Evolutionary conservation across 2,113 vertebrate genomes (phyloP).

Genomic region (Spilogale gracilis): DNA sequence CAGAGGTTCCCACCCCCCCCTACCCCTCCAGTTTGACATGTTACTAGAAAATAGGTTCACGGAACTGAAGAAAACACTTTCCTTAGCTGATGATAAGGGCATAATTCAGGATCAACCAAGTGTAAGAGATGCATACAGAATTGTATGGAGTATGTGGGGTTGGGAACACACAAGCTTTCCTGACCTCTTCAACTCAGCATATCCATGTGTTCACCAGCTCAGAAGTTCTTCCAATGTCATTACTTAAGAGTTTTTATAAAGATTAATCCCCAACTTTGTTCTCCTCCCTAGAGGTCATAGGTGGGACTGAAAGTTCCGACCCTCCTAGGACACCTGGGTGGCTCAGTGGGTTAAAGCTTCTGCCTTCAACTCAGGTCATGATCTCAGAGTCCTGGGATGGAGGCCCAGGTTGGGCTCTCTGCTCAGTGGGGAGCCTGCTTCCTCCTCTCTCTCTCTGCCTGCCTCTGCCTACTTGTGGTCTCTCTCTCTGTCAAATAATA

Average conservation of each 20-base stretch:
- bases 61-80: background rate
- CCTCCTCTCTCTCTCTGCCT: too few relatives aligned
- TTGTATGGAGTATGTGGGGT: fast-evolving
- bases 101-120: background rate
- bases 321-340: background rate
- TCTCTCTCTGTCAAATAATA: too few relatives aligned
- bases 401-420: too few relatives aligned
- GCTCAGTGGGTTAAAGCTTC: too few relatives aligned
- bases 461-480: too few relatives aligned
- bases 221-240: background rate
- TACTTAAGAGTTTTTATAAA: background rate
- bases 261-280: background rate
- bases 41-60: background rate
- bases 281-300: background rate
- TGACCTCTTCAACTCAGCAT: background rate
- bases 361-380: too few relatives aligned
- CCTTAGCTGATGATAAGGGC: background rate
- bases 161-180: background rate
- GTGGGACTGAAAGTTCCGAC: background rate
- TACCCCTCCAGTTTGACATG: background rate
- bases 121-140: background rate
- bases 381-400: too few relatives aligned
- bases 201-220: background rate
- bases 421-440: too few relatives aligned
- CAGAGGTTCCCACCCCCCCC: background rate